Base-by-base conservation (phyloP, 1,140 invertebrate species). In the Oscheius sp. region DNA sequence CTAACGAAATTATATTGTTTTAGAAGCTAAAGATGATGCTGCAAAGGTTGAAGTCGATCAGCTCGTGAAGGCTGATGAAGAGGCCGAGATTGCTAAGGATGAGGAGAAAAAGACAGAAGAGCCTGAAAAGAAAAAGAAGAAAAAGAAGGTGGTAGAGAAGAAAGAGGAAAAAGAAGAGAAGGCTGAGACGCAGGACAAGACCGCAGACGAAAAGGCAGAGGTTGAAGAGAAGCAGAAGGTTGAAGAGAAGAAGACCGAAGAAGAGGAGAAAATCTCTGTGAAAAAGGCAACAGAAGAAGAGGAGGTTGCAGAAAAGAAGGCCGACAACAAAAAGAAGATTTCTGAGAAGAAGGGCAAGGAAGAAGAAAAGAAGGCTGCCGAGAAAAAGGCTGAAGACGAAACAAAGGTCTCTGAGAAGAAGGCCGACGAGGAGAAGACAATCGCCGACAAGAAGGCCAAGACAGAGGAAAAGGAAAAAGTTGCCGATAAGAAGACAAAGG, bases 1-100 rank as follows among this genome's bases (percentile, higher is more conserved):
- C 7, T 55, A 23, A 55, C 7, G 4, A 55, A n/a, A n/a, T n/a
- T n/a, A 23, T 55, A 55, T 13, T 13, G 28, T 55, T 55, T 55
- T 55, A 23, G 38, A 42, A 45, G 63, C 31, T 15, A 65, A 66
- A 28, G 72, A 59, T 28, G 58, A 42, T 13, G 38, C 63, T 3
- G n/a, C 15, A 26, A 67, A 59, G 20, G 35, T 26, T 18, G 52
- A 7, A 35, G 63, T 1, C 10, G 65, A 73, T 2, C 20, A 67
- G 4, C 4, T 31, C 64, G 28, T 10, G 10, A 66, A 52, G 28
- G 1, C 31, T 28, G 28, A 7, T n/a, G 42, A 68, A 68, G 46
- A 68, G 20, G 42, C 42, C 61, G 31, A 23, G 15, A 32, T 23
- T 23, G 64, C 42, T 68, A 45, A 68, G 26, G 28, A 13, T 68